Evolutionary conservation across 2,888 invertebrate genomes (phyloP).

Genomic region (Deilephila elpenor): DNA sequence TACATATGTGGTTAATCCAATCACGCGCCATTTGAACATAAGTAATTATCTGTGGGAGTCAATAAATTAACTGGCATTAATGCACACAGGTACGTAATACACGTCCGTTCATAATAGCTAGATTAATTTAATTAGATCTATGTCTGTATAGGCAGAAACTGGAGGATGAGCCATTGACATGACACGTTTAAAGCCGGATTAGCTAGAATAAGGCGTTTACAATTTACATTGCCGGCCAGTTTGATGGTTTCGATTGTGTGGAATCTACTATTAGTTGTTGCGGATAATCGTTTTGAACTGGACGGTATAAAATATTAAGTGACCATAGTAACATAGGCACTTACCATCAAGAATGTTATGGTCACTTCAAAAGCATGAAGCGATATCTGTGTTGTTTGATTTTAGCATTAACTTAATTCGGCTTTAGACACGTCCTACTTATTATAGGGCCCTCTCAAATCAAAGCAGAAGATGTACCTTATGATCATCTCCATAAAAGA

Average conservation of each 20-base stretch:
- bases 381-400: too few species aligned
- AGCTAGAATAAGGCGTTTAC: background rate
- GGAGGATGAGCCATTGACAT: slow-evolving; percentile 1
- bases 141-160: slow-evolving; percentile 14
- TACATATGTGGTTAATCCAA: background rate
- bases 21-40: slow-evolving; percentile 26
- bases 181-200: slow-evolving; percentile 4
- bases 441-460: background rate
- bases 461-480: background rate
- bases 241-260: background rate
- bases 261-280: background rate
- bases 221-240: background rate
- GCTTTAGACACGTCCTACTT: background rate
- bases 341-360: too few species aligned
- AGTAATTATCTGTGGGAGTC: slow-evolving; percentile 45
- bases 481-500: background rate
- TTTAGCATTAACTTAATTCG: background rate
- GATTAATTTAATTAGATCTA: slow-evolving; percentile 37
- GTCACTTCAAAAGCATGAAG: background rate
- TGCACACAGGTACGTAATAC: slow-evolving; percentile 33
- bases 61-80: slow-evolving; percentile 51
- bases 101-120: slow-evolving; percentile 32
- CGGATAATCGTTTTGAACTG: background rate
- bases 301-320: background rate
- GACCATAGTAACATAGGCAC: background rate